Percentiles rank a stretch among this genome's conserved stretches.
Evolutionary conservation across 2,888 invertebrate genomes (phyloP).

Genomic region (Trilocha varians): DNA sequence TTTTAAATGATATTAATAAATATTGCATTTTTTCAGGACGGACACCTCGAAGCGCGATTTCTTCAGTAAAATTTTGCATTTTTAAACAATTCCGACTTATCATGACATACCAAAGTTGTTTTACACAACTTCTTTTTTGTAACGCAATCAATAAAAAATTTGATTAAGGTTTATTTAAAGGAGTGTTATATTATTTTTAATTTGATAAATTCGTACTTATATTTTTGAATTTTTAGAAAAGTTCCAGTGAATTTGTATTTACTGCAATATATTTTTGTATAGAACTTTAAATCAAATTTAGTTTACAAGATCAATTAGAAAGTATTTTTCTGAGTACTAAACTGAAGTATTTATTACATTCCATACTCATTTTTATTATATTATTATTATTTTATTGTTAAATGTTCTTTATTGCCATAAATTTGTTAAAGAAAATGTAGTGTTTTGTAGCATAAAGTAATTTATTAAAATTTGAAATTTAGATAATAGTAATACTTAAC

Average conservation of each 20-base stretch:
- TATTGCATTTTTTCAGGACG: no score
- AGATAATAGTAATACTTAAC: slow-evolving; percentile 2
- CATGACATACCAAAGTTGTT: slow-evolving; percentile 37
- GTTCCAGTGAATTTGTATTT: no score
- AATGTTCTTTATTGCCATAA: slow-evolving; percentile 18
- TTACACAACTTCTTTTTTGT: slow-evolving; percentile 20
- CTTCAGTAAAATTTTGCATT: neutral
- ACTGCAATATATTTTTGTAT: no score
- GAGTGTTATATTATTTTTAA: neutral
- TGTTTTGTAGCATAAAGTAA: slow-evolving; percentile 18
- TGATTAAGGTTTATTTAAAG: neutral
- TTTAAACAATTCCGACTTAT: neutral
- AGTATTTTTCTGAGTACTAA: no score
- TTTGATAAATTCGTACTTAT: neutral
- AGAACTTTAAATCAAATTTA: no score
- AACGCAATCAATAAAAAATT: neutral
- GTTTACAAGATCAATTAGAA: no score
- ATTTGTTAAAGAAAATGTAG: slow-evolving; percentile 16
- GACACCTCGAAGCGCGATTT: no score
- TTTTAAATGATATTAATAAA: no score
- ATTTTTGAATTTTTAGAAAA: no score
- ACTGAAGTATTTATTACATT: slow-evolving; percentile 29
- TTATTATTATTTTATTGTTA: slow-evolving; percentile 10
- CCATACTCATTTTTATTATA: slow-evolving; percentile 18
- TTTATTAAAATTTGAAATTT: slow-evolving; percentile 8